phyloP scores from a whole-genome alignment of 2,797 vertebrate genomes.

The Pterois miles region DNA sequence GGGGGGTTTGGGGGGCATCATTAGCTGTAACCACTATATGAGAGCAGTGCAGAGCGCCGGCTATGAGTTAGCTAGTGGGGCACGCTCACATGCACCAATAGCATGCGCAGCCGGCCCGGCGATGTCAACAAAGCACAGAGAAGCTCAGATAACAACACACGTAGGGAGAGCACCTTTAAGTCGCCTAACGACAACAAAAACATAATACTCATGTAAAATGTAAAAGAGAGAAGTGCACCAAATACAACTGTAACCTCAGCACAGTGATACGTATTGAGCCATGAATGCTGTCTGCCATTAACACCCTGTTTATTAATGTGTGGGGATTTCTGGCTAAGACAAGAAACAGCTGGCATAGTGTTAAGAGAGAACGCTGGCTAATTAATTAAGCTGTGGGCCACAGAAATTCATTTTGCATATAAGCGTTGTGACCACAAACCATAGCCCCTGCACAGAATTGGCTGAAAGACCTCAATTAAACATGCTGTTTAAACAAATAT shows the following conservation, averaged over 20 bases:
- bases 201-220: neutral
- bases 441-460: slow-evolving; percentile 74
- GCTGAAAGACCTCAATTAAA: slow-evolving; percentile 86
- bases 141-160: too few species aligned
- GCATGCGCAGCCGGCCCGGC: too few species aligned
- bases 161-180: too few species aligned
- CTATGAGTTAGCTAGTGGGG: too few species aligned
- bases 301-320: slow-evolving; percentile 73
- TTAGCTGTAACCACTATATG: too few species aligned
- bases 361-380: slow-evolving; percentile 77
- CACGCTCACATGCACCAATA: too few species aligned
- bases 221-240: neutral
- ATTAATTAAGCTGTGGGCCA: slow-evolving; percentile 90
- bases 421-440: slow-evolving; percentile 79
- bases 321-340: slow-evolving; percentile 63
- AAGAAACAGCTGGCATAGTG: slow-evolving; percentile 78
- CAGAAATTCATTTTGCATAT: slow-evolving; percentile 81
- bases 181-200: neutral
- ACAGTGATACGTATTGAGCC: neutral
- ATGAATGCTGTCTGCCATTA: slow-evolving; percentile 44
- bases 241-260: neutral
- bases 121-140: too few species aligned
- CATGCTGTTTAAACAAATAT: slow-evolving; percentile 87
- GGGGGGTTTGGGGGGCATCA: too few species aligned
- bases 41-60: too few species aligned